Evolutionary conservation across 1,140 invertebrate genomes (phyloP), one percentile per base, ranked within the genome.

Genomic region (Pararge aegeria): DNA sequence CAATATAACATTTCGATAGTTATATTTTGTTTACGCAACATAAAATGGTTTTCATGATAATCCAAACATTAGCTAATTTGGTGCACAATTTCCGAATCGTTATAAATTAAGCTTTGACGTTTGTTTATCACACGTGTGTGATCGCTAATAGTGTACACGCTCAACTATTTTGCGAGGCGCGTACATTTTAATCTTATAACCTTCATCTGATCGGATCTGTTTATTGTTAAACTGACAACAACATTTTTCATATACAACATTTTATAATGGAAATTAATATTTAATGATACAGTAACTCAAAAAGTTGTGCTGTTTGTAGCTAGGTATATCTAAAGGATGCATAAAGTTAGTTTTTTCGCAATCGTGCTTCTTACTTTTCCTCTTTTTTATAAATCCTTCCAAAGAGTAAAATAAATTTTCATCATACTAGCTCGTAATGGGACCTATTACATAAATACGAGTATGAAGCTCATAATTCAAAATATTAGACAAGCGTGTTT

Each of bases 111-210:
- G 13, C 13, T 18, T 18, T 42, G 38, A 42, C 13, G 15, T 42
- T 15, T 42, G 38, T 42, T 42, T 42, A 42, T 18, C 15, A 42
- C 38, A 42, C 38, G 38, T 42, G 15, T 18, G 38, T 18, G 38
- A 18, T 42, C 38, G 2, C 18, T 37, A 37, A 37, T 37, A 37
- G 9, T 42, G 38, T 42, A 16, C 5, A 42, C 38, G 16, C 38
- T 42, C 9, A 42, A 42, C 38, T 42, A 18, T 42, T 42, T 42
- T 18, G 13, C 38, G 38, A 42, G 7, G 18, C 13, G 1, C 13
- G 38, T 42, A 42, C 16, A 42, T 42, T 16, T 42, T 42, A 42
- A 42, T 16, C 38, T 42, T 15, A 42, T 42, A 18, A 42, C 38
- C 38, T 42, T 16, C 38, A 42, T 42, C 5, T 6, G 13, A 42